phyloP scores from a whole-genome alignment of 1,140 invertebrate species.

The Heliothis virescens region DNA sequence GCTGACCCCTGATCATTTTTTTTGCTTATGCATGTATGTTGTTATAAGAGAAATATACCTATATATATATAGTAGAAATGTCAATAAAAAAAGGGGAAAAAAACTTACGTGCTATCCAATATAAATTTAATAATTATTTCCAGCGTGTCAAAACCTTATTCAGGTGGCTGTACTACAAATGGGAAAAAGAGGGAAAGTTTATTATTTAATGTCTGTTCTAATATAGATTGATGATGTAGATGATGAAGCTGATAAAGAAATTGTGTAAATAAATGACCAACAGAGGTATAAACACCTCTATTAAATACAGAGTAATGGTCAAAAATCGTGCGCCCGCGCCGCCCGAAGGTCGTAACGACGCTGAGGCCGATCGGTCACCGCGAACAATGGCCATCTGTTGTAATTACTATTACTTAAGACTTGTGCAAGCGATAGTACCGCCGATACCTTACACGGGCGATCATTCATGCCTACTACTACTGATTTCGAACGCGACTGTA shows the following conservation, averaged over 20 bases:
- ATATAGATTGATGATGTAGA: too few species aligned
- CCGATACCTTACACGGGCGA: slow-evolving; percentile 57
- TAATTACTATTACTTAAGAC: slow-evolving; percentile 82
- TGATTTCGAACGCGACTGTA: slow-evolving; percentile 46
- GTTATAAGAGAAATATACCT: too few species aligned
- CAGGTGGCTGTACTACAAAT: too few species aligned
- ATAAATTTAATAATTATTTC: neutral
- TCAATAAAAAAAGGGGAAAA: neutral
- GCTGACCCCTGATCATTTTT: too few species aligned
- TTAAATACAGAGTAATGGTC: slow-evolving; percentile 68
- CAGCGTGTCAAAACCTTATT: too few species aligned
- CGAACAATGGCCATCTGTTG: slow-evolving; percentile 84
- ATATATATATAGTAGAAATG: too few species aligned
- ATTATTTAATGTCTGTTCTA: too few species aligned
- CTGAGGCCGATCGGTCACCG: slow-evolving; percentile 74
- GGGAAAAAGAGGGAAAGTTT: too few species aligned
- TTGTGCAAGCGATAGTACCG: slow-evolving; percentile 75
- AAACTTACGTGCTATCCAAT: neutral
- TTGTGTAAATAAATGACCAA: neutral
- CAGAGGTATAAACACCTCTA: slow-evolving; percentile 61
- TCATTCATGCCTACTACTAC: slow-evolving; percentile 52
- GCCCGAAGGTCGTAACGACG: slow-evolving; percentile 71
- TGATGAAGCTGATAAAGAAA: neutral
- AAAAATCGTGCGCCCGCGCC: slow-evolving; percentile 78
- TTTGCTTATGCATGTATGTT: too few species aligned